These are phyloP conservation scores for Pheosia tremula DNA, from an alignment of 2,888 invertebrate species.

Conservation along the genomic window DNA sequence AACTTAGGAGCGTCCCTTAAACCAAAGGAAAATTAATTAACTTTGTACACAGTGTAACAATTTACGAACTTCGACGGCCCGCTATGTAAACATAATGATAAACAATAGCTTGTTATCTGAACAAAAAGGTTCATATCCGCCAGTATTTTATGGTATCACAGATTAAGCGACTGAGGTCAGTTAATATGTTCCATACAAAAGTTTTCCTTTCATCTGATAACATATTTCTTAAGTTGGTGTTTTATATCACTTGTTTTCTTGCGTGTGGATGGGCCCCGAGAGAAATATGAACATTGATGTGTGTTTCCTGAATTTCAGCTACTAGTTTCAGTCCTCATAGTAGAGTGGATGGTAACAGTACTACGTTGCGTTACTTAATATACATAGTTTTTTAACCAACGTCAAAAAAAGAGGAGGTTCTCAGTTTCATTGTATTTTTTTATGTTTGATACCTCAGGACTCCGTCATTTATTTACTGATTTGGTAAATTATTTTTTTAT, in stretches of 20 bases:
- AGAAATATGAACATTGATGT: not conserved
- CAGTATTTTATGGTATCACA: not conserved
- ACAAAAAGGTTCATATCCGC: not conserved
- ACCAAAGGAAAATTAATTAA: constrained; percentile 48
- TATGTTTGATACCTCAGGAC: no score
- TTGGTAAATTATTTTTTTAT: no score
- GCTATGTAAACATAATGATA: constrained; percentile 18
- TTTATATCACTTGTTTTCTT: not conserved
- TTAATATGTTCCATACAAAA: constrained; percentile 29
- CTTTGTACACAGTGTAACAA: constrained; percentile 41
- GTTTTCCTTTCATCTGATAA: constrained; percentile 7
- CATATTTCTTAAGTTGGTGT: not conserved
- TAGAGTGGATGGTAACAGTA: no score
- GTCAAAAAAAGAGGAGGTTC: no score
- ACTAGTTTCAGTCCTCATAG: not conserved
- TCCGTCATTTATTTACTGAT: no score
- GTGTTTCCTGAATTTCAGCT: not conserved
- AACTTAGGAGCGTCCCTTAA: constrained; percentile 28
- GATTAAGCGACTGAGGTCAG: not conserved
- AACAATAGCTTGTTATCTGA: not conserved
- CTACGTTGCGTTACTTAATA: no score
- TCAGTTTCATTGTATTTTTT: no score
- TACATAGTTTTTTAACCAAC: no score
- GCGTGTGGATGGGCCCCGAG: not conserved
- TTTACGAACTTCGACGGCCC: constrained; percentile 39